Evolutionary conservation across 2,113 vertebrate genomes (phyloP), one percentile per base, ranked within the genome.

Genomic region (Chaenogobius annularis): DNA sequence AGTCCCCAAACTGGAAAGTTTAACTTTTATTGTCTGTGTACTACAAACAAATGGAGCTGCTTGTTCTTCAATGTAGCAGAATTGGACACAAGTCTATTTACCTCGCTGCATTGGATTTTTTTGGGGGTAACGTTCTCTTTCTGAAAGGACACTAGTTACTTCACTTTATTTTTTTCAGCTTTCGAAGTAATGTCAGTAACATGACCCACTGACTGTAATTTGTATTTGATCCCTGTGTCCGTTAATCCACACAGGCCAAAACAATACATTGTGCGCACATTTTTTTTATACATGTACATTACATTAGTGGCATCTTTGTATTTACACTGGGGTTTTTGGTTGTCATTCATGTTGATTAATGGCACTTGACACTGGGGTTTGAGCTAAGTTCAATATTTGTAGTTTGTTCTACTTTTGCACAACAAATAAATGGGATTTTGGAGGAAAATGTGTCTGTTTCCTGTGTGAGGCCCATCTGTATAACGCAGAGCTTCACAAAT

Each of bases 391-490:
- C 7, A 75, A 82, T 22, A 80, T 72, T 70, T 80, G 78, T 87
- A 79, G 82, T 81, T 44, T 69, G 68, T 78, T 87, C 63, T 65
- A 73, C 74, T 77, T 88, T 88, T 90, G 82, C 83, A 88, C 87
- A 79, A 83, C 86, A 88, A 93, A 92, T 92, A 92, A 91, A 90
- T 77, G 68, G 82, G 83, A 82, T 86, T 70, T 71, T 65, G 76
- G 70, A 61, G 48, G 8, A 62, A 78, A 22, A 56, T 10, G 1
- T 54, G 72, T 68, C n/a, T 7, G 5, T 40, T 76, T 44, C 74
- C 52, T 69, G 13, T 22, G 3, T 1, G n/a, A 11, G 19, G 47
- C 23, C 10, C 40, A 50, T 50, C 15, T 19, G 47, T 50, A 15
- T 48, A 40, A 40, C 26, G 26, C 26, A 31, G 26, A 31, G 26